A percentile compares a stretch with the other conserved stretches of the same genome.
These are phyloP conservation scores for Melieria crassipennis DNA, from an alignment of 2,888 invertebrate species.

Conservation along the genomic window DNA sequence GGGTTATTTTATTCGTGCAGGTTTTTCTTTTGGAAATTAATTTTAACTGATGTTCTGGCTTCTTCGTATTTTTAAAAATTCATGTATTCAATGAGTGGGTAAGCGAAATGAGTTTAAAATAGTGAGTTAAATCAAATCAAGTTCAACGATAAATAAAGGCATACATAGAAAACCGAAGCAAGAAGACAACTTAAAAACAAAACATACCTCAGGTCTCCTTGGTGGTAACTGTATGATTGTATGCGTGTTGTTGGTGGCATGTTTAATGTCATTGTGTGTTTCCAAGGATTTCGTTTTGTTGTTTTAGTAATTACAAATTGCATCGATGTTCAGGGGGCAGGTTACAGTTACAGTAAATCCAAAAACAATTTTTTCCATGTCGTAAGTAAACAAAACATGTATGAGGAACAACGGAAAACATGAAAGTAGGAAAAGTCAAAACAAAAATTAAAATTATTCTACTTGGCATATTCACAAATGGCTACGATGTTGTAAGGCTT, in stretches of 20 bases:
- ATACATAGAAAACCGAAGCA: not conserved
- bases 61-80: no score
- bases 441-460: slow-evolving; percentile 7
- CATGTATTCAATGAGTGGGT: no score
- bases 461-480: no score
- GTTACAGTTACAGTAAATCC: slow-evolving; percentile 18
- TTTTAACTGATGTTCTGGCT: no score
- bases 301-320: slow-evolving; percentile 1
- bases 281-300: slow-evolving; percentile 28
- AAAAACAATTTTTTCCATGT: slow-evolving; percentile 9
- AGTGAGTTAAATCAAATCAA: not conserved
- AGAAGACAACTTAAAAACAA: not conserved
- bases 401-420: slow-evolving; percentile 26
- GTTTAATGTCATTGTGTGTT: slow-evolving; percentile 25
- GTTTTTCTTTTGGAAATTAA: no score
- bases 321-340: slow-evolving; percentile 11
- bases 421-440: slow-evolving; percentile 20
- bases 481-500: no score
- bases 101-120: no score
- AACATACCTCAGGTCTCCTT: slow-evolving; percentile 90
- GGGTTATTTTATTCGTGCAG: no score
- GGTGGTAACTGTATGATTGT: slow-evolving; percentile 76
- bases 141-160: slow-evolving; percentile 4
- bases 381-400: slow-evolving; percentile 28
- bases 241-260: slow-evolving; percentile 26